Percentiles rank a stretch among this genome's conserved stretches.
Conservation (phyloP, 2,797 vertebrate species). For the Bradypodion pumilum region DNA sequence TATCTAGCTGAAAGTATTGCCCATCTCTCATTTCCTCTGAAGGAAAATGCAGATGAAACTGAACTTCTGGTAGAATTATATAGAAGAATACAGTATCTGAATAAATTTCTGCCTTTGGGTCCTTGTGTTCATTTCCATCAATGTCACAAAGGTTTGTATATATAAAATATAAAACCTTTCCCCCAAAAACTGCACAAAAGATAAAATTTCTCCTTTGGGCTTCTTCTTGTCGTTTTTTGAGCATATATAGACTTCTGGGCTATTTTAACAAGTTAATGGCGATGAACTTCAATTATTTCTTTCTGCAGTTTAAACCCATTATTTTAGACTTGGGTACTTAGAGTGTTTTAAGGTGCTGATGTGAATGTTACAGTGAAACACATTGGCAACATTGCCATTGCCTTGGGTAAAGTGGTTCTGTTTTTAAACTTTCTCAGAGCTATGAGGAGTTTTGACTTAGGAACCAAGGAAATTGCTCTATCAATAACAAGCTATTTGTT, state of each 20-base stretch:
- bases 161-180: not conserved
- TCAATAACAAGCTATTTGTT: not conserved
- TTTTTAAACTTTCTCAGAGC: not conserved
- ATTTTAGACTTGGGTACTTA: not conserved
- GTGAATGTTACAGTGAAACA: not conserved
- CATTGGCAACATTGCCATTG: no score
- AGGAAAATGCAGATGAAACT: not conserved
- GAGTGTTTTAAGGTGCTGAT: not conserved
- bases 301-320: not conserved
- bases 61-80: not conserved
- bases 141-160: not conserved
- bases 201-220: not conserved
- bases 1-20: not conserved
- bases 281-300: not conserved
- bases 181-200: not conserved
- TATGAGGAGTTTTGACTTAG: not conserved
- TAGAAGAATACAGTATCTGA: not conserved
- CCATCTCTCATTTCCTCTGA: not conserved
- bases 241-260: not conserved
- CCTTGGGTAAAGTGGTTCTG: not conserved
- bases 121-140: not conserved
- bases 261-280: not conserved
- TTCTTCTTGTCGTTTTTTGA: not conserved
- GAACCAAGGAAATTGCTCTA: not conserved
- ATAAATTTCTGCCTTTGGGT: not conserved